Conservation (phyloP, 2,888 invertebrate species). For the Platerodrilus igneus region DNA sequence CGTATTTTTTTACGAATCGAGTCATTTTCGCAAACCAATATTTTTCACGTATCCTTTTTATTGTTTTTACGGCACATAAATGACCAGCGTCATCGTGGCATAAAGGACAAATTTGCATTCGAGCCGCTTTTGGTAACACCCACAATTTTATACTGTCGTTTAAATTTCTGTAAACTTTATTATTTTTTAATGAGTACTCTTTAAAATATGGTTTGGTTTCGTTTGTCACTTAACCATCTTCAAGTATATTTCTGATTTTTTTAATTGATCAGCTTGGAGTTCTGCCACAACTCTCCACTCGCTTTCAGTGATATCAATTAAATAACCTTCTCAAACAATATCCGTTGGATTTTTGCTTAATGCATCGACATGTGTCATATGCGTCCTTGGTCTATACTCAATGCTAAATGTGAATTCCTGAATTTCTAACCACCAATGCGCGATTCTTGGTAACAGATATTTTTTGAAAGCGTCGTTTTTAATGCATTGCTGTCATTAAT, state of each 20-base stretch:
- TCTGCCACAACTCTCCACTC: constrained; percentile 29
- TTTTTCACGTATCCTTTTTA: constrained; percentile 27
- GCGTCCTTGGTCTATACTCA: constrained; percentile 30
- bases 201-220: constrained; percentile 4
- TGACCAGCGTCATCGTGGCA: constrained; percentile 37
- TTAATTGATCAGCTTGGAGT: constrained; percentile 21
- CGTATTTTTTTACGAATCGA: constrained; percentile 25
- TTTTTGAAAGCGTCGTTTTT: constrained; percentile 24
- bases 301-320: constrained; percentile 15
- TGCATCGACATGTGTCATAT: constrained; percentile 36
- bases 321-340: too few species aligned
- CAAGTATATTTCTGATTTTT: constrained; percentile 10
- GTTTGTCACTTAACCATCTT: background rate
- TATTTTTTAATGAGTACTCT: background rate
- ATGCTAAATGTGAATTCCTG: constrained; percentile 35
- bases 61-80: constrained; percentile 29
- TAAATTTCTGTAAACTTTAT: background rate
- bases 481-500: constrained; percentile 31
- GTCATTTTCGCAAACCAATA: constrained; percentile 34
- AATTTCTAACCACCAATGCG: constrained; percentile 35
- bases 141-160: constrained; percentile 22
- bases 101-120: constrained; percentile 23
- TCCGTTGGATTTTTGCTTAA: constrained; percentile 22
- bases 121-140: constrained; percentile 35
- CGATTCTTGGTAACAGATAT: constrained; percentile 33